phyloP scores from a whole-genome alignment of 1,140 invertebrate genomes.

The Pseudomyrmex cubaensis region DNA sequence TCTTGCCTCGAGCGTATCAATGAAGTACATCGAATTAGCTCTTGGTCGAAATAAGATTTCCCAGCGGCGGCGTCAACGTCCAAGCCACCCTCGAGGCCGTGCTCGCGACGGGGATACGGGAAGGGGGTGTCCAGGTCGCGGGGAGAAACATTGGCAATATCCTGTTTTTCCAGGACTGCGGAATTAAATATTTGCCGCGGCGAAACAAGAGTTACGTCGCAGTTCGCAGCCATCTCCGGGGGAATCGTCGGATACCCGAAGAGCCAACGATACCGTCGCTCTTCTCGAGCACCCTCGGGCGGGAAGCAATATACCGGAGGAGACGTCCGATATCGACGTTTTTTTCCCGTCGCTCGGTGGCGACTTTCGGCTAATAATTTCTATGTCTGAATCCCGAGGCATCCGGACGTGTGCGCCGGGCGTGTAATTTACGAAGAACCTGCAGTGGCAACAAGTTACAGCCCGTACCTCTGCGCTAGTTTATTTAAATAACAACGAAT shows the following conservation, averaged over 20 bases:
- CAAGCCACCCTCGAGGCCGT: constrained; percentile 48
- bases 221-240: constrained; percentile 67
- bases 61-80: constrained; percentile 62
- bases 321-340: constrained; percentile 59
- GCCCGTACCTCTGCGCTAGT: too few species aligned
- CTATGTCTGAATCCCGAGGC: constrained; percentile 25
- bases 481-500: too few species aligned
- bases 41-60: constrained; percentile 76
- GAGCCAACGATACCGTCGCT: constrained; percentile 66
- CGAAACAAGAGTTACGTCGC: constrained; percentile 72
- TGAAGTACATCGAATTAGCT: constrained; percentile 76
- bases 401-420: constrained; percentile 27
- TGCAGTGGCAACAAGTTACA: too few species aligned
- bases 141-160: constrained; percentile 74
- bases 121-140: constrained; percentile 48
- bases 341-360: not conserved
- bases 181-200: constrained; percentile 77
- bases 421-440: constrained; percentile 47
- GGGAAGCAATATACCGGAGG: constrained; percentile 64
- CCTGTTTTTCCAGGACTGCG: constrained; percentile 74
- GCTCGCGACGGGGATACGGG: constrained; percentile 16
- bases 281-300: constrained; percentile 61
- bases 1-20: constrained; percentile 69
- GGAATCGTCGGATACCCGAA: constrained; percentile 65
- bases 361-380: constrained; percentile 60